These are phyloP conservation scores for Pandion haliaetus DNA, from an alignment of 2,113 vertebrate genomes.

Conservation along the genomic window DNA sequence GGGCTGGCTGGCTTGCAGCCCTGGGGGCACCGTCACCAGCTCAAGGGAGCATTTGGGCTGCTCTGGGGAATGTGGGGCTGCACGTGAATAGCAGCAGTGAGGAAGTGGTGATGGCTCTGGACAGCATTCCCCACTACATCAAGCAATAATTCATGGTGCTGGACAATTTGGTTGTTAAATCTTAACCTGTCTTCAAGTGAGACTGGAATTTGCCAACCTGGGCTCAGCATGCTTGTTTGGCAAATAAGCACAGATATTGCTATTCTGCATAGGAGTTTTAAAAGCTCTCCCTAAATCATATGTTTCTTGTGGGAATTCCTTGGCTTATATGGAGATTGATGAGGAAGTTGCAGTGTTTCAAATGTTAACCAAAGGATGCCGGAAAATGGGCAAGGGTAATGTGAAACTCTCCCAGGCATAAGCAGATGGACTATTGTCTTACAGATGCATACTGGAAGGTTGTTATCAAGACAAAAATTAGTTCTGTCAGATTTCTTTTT, in stretches of 20 bases:
- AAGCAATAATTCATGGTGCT: rapidly evolving
- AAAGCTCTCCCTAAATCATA: not conserved
- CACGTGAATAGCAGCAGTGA: rapidly evolving
- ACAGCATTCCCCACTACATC: rapidly evolving
- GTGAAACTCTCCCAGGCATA: not conserved
- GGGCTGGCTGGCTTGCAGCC: not conserved
- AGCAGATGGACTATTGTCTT: not conserved
- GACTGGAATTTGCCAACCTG: not conserved
- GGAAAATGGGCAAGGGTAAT: not conserved
- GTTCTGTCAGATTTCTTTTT: not conserved
- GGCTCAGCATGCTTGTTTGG: not conserved
- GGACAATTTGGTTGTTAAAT: not conserved
- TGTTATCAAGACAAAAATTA: not conserved
- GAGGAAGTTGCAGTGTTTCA: not conserved
- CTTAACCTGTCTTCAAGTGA: not conserved
- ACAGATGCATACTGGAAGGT: not conserved
- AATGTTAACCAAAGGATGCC: not conserved
- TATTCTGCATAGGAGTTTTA: not conserved
- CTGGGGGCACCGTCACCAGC: not conserved
- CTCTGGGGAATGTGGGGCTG: not conserved
- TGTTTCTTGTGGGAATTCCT: not conserved
- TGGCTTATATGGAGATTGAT: not conserved
- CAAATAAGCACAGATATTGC: not conserved
- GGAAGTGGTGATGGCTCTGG: not conserved
- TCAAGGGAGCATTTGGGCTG: not conserved